These are phyloP conservation scores for Ceratotherium simum DNA, from an alignment of 2,113 vertebrate genomes.

Conservation along the genomic window DNA sequence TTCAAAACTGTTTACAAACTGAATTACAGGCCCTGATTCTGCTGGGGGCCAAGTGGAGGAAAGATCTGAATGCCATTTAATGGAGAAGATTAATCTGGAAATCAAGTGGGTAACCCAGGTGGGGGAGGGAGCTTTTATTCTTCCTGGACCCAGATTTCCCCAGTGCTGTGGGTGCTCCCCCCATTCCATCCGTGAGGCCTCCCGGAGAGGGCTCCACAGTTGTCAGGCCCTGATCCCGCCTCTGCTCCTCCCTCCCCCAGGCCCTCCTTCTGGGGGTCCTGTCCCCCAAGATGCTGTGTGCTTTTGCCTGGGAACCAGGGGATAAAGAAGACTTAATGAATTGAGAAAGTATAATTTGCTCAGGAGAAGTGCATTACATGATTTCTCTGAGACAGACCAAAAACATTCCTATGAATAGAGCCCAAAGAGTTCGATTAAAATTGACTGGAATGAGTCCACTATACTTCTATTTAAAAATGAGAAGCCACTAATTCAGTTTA, in stretches of 20 bases:
- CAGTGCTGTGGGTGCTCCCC: neutral
- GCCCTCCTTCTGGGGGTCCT: neutral
- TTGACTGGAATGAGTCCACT: constrained; percentile 76
- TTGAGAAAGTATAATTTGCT: constrained; percentile 61
- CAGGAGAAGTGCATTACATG: neutral
- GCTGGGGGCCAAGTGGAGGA: neutral
- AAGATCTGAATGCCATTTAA: neutral
- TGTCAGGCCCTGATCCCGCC: neutral
- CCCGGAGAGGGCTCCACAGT: neutral
- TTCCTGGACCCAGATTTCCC: neutral
- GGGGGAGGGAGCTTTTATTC: neutral
- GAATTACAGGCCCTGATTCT: neutral
- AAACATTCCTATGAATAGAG: constrained; percentile 62
- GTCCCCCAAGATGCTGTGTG: neutral
- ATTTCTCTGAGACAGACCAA: constrained; percentile 73
- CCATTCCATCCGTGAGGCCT: neutral
- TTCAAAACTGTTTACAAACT: neutral
- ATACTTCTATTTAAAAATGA: constrained; percentile 79
- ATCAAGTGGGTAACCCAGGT: neutral
- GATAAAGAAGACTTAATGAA: constrained; percentile 48
- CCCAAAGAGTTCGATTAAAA: constrained; percentile 83
- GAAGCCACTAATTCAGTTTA: constrained; percentile 84
- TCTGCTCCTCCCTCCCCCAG: neutral
- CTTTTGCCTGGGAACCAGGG: neutral
- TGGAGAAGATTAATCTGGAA: neutral